These are phyloP conservation scores for Stichodactyla mertensii DNA, from an alignment of 64 coral and sea anemone genomes.

Conservation along the genomic window DNA sequence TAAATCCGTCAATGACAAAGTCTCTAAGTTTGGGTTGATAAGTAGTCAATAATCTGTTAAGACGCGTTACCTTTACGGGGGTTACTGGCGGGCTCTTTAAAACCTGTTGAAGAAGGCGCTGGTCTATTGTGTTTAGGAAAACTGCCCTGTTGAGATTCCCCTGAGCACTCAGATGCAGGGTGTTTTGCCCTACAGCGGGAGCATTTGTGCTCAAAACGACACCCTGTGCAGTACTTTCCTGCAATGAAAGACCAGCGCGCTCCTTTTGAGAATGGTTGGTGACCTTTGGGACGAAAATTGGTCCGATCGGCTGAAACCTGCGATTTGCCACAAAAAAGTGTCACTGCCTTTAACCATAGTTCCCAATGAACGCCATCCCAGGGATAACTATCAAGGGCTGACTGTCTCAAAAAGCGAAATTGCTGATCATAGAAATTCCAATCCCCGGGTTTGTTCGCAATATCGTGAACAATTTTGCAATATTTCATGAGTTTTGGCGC, in stretches of 20 bases:
- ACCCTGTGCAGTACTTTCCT: background rate
- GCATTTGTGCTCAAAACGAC: too few species aligned
- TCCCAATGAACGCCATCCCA: conserved; percentile 40
- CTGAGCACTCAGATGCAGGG: background rate
- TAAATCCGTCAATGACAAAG: conserved; percentile 30
- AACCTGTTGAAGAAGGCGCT: background rate
- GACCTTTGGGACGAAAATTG: background rate
- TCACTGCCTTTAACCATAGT: conserved; percentile 25
- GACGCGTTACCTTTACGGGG: conserved; percentile 21
- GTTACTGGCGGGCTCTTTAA: conserved; percentile 9
- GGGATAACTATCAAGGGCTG: conserved; percentile 23
- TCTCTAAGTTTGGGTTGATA: background rate
- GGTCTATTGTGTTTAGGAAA: background rate
- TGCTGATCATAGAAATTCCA: conserved; percentile 16
- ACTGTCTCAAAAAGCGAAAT: conserved; percentile 25
- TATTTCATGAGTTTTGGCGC: conserved; percentile 19
- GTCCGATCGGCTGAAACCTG: background rate
- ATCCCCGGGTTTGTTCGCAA: conserved; percentile 24
- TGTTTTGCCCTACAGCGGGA: background rate
- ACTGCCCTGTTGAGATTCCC: background rate
- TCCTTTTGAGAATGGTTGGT: background rate
- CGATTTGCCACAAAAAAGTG: background rate
- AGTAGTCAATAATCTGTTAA: conserved; percentile 14
- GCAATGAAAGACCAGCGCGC: background rate
- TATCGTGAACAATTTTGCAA: conserved; percentile 22